Conservation (phyloP, 2,113 vertebrate species). For the Phyllostomus discolor region DNA sequence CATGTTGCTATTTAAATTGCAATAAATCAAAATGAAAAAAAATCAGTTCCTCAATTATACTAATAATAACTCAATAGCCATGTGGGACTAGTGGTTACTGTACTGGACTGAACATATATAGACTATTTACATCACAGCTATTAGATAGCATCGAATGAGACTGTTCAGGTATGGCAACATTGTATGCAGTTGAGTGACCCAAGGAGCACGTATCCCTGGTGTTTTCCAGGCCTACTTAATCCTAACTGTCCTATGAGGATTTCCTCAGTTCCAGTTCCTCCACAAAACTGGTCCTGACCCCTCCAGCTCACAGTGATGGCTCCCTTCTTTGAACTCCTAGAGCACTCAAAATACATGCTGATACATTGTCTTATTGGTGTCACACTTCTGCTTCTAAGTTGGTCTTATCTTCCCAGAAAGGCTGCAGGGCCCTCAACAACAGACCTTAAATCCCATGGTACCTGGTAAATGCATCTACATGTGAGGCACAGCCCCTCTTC, state of each 20-base stretch:
- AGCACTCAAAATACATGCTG: background rate
- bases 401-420: background rate
- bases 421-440: background rate
- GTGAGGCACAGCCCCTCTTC: background rate
- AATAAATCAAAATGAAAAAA: background rate
- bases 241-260: background rate
- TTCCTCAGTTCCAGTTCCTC: background rate
- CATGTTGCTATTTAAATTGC: background rate
- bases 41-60: background rate
- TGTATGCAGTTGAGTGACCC: background rate
- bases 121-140: background rate
- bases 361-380: background rate
- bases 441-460: background rate
- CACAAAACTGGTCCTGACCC: background rate
- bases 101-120: background rate
- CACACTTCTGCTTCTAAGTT: background rate
- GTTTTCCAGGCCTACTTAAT: background rate
- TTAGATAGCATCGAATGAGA: background rate
- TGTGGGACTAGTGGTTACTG: background rate
- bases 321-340: background rate
- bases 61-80: background rate
- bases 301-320: background rate
- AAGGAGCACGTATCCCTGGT: background rate
- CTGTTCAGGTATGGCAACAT: background rate
- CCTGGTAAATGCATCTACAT: background rate